These are phyloP conservation scores for Heteronetta atricapilla DNA, from an alignment of 2,113 vertebrate species.

Conservation along the genomic window DNA sequence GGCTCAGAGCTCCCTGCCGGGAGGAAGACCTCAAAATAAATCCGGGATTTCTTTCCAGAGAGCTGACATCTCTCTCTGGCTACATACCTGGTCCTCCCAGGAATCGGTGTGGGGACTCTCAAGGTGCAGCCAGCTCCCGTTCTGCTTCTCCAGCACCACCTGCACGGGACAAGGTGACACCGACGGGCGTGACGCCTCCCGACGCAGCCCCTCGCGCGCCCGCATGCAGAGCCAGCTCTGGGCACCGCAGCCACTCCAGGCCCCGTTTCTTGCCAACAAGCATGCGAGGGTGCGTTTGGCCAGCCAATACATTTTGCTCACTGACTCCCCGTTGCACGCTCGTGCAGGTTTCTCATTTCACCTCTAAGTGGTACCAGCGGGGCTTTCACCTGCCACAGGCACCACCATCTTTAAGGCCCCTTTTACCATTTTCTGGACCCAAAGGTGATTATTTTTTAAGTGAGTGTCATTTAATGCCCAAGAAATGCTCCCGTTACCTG, in stretches of 20 bases:
- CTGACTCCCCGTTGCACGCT: neutral
- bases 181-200: neutral
- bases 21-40: accelerated
- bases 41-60: accelerated
- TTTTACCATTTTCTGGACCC: neutral
- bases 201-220: accelerated
- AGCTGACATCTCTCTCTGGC: neutral
- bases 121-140: conserved; percentile 42
- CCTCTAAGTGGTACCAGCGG: neutral
- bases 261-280: neutral
- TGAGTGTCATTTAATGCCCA: neutral
- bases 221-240: neutral
- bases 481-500: conserved; percentile 35
- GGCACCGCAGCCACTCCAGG: neutral
- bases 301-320: neutral
- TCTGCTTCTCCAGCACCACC: conserved; percentile 61
- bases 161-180: neutral
- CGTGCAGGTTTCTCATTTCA: accelerated
- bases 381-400: neutral
- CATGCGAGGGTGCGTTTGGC: neutral
- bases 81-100: conserved; percentile 36
- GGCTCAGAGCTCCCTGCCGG: neutral
- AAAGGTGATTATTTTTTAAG: neutral
- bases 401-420: neutral
- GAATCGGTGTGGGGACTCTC: neutral